These are phyloP conservation scores for Platichthys stellatus DNA, from an alignment of 2,113 vertebrate genomes.

Conservation along the genomic window DNA sequence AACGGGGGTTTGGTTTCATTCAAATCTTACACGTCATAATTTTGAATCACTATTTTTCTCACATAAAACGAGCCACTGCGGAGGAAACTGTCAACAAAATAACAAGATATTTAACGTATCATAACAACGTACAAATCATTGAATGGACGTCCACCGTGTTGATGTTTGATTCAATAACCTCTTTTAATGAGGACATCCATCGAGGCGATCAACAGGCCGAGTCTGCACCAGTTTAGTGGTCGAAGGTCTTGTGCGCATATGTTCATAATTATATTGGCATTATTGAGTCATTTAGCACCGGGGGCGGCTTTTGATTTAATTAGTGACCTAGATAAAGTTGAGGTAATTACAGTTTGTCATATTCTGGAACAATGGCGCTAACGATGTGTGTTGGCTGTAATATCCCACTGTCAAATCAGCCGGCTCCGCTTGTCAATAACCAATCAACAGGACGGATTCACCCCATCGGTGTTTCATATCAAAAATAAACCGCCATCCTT, in stretches of 20 bases:
- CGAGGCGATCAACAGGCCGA: slow-evolving; percentile 21
- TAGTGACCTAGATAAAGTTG: slow-evolving; percentile 81
- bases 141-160: background rate
- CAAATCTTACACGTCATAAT: background rate
- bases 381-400: slow-evolving; percentile 63
- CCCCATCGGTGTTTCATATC: slow-evolving; percentile 77
- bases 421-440: slow-evolving; percentile 84
- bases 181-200: slow-evolving; percentile 53
- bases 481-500: slow-evolving; percentile 70
- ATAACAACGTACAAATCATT: background rate
- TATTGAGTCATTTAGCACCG: slow-evolving; percentile 84
- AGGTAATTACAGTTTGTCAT: slow-evolving; percentile 81
- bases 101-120: background rate
- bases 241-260: slow-evolving; percentile 76
- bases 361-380: slow-evolving; percentile 74
- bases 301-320: slow-evolving; percentile 80
- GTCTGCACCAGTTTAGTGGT: slow-evolving; percentile 27
- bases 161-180: background rate
- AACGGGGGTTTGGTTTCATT: no score
- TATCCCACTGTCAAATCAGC: slow-evolving; percentile 56
- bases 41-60: background rate
- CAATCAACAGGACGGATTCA: slow-evolving; percentile 76
- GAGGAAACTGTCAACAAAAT: background rate
- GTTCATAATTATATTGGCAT: slow-evolving; percentile 88
- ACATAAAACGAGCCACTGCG: background rate